Percentiles rank a stretch among this genome's conserved stretches.
phyloP scores from a whole-genome alignment of 2,797 vertebrate species.

The Babyrousa celebensis region DNA sequence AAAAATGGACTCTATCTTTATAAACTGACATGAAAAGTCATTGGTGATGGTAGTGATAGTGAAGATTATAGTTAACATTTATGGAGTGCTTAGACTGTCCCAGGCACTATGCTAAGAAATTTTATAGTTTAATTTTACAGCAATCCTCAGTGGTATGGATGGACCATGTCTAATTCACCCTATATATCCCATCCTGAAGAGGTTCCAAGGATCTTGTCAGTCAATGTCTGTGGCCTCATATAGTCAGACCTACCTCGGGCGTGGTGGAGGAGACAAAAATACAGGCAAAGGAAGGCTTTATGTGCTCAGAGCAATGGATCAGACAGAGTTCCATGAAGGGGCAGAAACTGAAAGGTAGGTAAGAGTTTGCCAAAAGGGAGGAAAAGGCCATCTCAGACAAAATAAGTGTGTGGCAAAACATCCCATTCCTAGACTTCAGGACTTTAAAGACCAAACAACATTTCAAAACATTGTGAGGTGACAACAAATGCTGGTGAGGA shows the following conservation, averaged over 20 bases:
- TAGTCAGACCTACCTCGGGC: slow-evolving; percentile 12
- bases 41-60: neutral
- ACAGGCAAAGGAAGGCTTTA: neutral
- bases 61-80: neutral
- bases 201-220: neutral
- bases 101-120: neutral
- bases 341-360: neutral
- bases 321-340: neutral
- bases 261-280: slow-evolving; percentile 49
- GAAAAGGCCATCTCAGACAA: neutral
- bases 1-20: slow-evolving; percentile 26
- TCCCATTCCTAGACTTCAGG: neutral
- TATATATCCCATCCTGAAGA: slow-evolving; percentile 2
- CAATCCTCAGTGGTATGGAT: neutral
- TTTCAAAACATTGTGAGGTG: slow-evolving; percentile 17
- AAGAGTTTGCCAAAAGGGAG: neutral
- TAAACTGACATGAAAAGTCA: slow-evolving; percentile 1
- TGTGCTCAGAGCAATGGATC: neutral
- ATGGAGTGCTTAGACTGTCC: neutral
- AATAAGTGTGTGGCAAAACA: slow-evolving; percentile 9
- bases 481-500: neutral
- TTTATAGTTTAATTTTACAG: slow-evolving; percentile 39
- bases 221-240: slow-evolving; percentile 9
- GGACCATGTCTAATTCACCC: neutral
- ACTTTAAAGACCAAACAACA: slow-evolving; percentile 5